Percentiles rank a stretch among this genome's conserved stretches.
phyloP scores from a whole-genome alignment of 2,113 vertebrate genomes.

The Turdus rufiventris region DNA sequence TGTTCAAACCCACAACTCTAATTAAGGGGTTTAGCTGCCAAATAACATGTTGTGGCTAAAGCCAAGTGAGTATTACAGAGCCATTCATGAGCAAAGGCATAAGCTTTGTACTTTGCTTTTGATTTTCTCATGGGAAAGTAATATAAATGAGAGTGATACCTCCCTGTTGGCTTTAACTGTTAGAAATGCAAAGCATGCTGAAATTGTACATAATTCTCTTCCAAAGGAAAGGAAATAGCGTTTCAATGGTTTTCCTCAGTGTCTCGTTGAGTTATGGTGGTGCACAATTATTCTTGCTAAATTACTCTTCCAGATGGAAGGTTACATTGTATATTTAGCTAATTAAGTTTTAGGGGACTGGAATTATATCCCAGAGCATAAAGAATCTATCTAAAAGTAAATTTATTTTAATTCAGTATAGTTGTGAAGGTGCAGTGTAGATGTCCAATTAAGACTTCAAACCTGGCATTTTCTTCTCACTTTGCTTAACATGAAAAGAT shows the following conservation, averaged over 20 bases:
- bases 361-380: slow-evolving; percentile 67
- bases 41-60: slow-evolving; percentile 73
- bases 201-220: slow-evolving; percentile 88
- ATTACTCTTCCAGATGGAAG: slow-evolving; percentile 85
- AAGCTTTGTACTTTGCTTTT: slow-evolving; percentile 82
- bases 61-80: slow-evolving; percentile 75
- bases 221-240: slow-evolving; percentile 91
- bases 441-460: slow-evolving; percentile 32
- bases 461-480: neutral
- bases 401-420: slow-evolving; percentile 52
- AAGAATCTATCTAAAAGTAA: slow-evolving; percentile 65
- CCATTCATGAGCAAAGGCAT: slow-evolving; percentile 77
- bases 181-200: slow-evolving; percentile 81
- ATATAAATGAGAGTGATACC: slow-evolving; percentile 86
- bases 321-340: slow-evolving; percentile 79
- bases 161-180: slow-evolving; percentile 81
- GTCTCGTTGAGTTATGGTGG: slow-evolving; percentile 86
- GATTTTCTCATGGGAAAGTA: slow-evolving; percentile 84
- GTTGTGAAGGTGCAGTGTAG: neutral
- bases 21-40: slow-evolving; percentile 75
- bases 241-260: slow-evolving; percentile 87
- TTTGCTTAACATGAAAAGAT: neutral
- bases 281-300: slow-evolving; percentile 86
- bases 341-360: slow-evolving; percentile 78
- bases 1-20: slow-evolving; percentile 69